Base-by-base conservation (phyloP, 2,888 invertebrate species). In the Melanostoma scalare region DNA sequence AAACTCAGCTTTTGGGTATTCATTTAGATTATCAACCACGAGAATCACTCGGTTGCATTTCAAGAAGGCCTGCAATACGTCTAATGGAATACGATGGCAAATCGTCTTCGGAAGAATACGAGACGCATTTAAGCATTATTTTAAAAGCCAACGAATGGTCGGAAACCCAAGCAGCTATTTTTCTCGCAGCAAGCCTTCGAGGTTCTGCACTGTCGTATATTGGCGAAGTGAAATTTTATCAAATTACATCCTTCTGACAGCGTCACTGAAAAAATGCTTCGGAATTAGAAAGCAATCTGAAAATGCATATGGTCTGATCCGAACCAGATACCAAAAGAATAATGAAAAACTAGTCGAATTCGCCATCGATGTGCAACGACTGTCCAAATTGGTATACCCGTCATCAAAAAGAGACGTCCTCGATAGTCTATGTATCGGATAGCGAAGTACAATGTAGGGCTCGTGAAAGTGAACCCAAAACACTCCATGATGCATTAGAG, bases 401-500 rank as follows among this genome's bases (percentile, higher is more conserved):
- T 36, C 46, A 5, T 35, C 5, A 31, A 50, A 65, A n/a, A 50
- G 20, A 30, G 50, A 40, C 31, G 40, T 40, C 2, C 42, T 35
- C 3, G 52, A 65, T 10, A 65, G n/a, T 40, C 38, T 65, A 30
- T 65, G 46, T 61, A 4, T 48, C 36, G 2, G 48, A 61, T 33
- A 35, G 10, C 4, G 36, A 61, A 35, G 46, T 61, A 20, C 40
- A 53, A 10, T 65, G 42, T 35, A 33, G 36, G 30, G 46, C 36
- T 4, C 67, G 55, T 8, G 67, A 55, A 67, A 40, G 35, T 36
- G 67, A 55, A 10, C 67, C 53, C 9, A 33, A 20, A 53, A 33
- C 10, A 42, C 53, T 67, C 10, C 67, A 55, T 8, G 42, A 46
- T 35, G 55, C 55, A 2, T 53, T 68, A 35, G 67, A 68, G 20